A percentile compares a stretch with the other conserved stretches of the same genome.
Conservation (phyloP, 2,888 invertebrate species). For the Calameuta filiformis region DNA sequence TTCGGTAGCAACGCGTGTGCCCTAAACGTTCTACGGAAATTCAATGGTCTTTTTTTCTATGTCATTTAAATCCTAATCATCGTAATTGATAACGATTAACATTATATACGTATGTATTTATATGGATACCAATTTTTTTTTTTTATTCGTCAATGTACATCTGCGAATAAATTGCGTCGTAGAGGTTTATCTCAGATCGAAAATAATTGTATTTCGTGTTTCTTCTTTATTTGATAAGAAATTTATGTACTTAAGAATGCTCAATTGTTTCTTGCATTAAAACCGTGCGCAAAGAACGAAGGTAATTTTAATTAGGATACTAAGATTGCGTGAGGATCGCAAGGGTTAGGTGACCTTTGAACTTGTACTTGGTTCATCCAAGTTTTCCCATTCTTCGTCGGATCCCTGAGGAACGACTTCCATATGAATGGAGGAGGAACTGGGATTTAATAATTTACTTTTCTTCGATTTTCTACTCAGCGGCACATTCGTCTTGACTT, state of each 20-base stretch:
- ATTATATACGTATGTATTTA: conserved; percentile 56
- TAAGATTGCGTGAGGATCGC: neutral
- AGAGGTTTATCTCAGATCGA: conserved; percentile 20
- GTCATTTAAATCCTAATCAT: conserved; percentile 44
- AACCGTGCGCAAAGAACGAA: neutral
- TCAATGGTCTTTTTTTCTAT: conserved; percentile 33
- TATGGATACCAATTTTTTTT: conserved; percentile 51
- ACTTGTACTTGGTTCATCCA: conserved; percentile 25
- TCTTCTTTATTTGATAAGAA: conserved; percentile 17
- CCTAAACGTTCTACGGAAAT: conserved; percentile 30
- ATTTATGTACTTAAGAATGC: conserved; percentile 12
- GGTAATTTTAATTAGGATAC: neutral
- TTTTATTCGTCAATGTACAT: conserved; percentile 48
- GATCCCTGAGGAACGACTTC: conserved; percentile 26
- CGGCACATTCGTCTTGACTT: conserved; percentile 12
- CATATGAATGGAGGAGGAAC: conserved; percentile 19
- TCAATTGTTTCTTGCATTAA: neutral
- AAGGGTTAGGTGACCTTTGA: conserved; percentile 4
- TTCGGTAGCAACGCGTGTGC: neutral
- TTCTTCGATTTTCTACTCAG: conserved; percentile 20
- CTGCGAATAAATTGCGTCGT: conserved; percentile 49
- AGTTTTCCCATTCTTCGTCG: conserved; percentile 33
- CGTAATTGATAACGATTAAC: conserved; percentile 41
- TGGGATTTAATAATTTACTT: conserved; percentile 15
- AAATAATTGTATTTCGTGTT: neutral